A percentile compares a stretch with the other conserved stretches of the same genome.
phyloP scores from a whole-genome alignment of 2,113 vertebrate species.

The Chionomys nivalis region DNA sequence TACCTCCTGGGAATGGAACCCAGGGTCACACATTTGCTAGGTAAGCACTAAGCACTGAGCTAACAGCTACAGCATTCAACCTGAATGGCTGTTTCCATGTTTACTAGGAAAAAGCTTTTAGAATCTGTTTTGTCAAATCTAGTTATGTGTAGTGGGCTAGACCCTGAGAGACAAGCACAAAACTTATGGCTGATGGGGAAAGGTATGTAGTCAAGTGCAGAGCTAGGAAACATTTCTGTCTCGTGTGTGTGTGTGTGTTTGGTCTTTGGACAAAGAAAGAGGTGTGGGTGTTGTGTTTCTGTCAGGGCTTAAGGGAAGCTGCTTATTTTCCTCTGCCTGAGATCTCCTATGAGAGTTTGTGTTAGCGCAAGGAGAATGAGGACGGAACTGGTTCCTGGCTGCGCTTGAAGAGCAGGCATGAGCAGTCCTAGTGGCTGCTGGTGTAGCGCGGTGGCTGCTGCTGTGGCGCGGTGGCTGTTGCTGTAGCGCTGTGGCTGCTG shows the following conservation, averaged over 20 bases:
- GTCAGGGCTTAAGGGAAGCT: neutral
- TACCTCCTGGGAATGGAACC: neutral
- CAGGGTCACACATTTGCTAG: neutral
- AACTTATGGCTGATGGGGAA: neutral
- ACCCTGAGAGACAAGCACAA: neutral
- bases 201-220: neutral
- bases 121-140: neutral
- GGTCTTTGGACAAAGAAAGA: neutral
- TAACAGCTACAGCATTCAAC: neutral
- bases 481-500: neutral
- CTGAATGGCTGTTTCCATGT: neutral
- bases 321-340: neutral
- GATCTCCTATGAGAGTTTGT: neutral
- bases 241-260: neutral
- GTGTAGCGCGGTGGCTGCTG: neutral
- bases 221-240: neutral
- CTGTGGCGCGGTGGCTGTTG: fast-evolving
- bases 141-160: neutral
- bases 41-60: neutral
- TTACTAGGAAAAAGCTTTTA: slow-evolving; percentile 1
- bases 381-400: neutral
- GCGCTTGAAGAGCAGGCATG: neutral
- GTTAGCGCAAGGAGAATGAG: neutral
- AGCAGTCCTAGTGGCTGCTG: neutral
- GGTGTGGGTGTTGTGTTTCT: neutral